Base-by-base conservation (phyloP, 1,140 invertebrate species). In the Calliopsis andreniformis region DNA sequence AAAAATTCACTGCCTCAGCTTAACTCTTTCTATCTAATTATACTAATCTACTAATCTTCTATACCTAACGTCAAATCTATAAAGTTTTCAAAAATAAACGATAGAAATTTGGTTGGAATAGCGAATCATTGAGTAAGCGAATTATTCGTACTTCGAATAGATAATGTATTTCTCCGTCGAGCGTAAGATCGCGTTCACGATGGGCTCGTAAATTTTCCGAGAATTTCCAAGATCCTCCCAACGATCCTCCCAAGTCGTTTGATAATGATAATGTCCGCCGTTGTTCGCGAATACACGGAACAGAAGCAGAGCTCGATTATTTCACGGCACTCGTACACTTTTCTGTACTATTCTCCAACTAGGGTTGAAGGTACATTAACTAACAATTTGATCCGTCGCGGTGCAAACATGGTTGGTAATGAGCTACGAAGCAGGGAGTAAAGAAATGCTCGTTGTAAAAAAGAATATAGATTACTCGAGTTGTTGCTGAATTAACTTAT, bases 341-440 rank as follows among this genome's bases (percentile, higher is more conserved):
- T 49, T 18, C 18, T 10, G 14, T 30, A n/a, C 25, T 43, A 64
- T 43, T 64, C 14, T 1, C 20, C 35, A 25, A 10, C 12, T 8
- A n/a, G 8, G 23, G 43, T 12, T 30, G 43, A 32, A 16, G 42
- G 18, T 18, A 45, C 18, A 23, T 62, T 71, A 23, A 43, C 20
- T n/a, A 39, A 61, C 58, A 28, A 62, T 71, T 71, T 28, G 69
- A 45, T 42, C 16, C 39, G 69, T 45, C 16, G 14, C 58, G 23
- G n/a, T n/a, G n/a, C n/a, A n/a, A 71, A 25, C 45, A 14, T 20
- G n/a, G 3, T 30, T 43, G 32, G 4, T 30, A 71, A 63, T 62
- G 69, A 71, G 51, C n/a, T 71, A 51, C 16, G 35, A 39, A 39
- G 35, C 3, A 39, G 35, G 35, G 35, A 39, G 35, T 39, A 3